Percentiles rank a stretch among this genome's conserved stretches.
phyloP scores from a whole-genome alignment of 2,888 invertebrate species.

The Chaetogeoica ovagalla region DNA sequence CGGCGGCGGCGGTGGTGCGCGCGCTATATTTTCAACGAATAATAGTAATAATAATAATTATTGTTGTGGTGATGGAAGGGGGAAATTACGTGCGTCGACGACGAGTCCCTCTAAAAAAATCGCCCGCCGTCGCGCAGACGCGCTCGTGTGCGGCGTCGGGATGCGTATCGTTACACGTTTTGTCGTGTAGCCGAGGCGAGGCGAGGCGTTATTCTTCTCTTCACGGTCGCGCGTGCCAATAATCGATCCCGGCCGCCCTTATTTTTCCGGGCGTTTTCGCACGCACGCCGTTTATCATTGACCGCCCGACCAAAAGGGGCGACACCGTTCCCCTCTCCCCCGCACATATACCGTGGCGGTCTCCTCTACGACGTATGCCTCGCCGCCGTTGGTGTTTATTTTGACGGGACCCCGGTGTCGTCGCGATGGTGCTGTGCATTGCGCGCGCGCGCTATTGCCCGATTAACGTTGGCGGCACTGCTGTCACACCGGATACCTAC shows the following conservation, averaged over 20 bases:
- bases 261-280: constrained; percentile 49
- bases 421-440: not conserved
- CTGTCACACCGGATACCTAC: constrained; percentile 41
- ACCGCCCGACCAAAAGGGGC: constrained; percentile 27
- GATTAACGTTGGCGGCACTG: constrained; percentile 49
- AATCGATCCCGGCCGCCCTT: constrained; percentile 49
- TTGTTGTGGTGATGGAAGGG: constrained; percentile 1
- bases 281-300: constrained; percentile 48
- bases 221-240: constrained; percentile 50
- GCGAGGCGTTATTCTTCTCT: not conserved
- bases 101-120: not conserved
- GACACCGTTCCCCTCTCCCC: not conserved
- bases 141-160: not conserved
- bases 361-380: not conserved
- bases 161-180: too few species aligned
- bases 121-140: constrained; percentile 1
- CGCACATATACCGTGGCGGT: not conserved
- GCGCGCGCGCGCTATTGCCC: constrained; percentile 8
- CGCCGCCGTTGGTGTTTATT: constrained; percentile 20
- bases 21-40: not conserved
- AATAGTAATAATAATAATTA: not conserved
- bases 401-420: constrained; percentile 25
- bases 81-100: constrained; percentile 1
- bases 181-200: not conserved
- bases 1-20: constrained; percentile 1